Percentiles rank a stretch among this genome's conserved stretches.
phyloP scores from a whole-genome alignment of 23 tunicate genomes.

The Clavelina lepadiformis region DNA sequence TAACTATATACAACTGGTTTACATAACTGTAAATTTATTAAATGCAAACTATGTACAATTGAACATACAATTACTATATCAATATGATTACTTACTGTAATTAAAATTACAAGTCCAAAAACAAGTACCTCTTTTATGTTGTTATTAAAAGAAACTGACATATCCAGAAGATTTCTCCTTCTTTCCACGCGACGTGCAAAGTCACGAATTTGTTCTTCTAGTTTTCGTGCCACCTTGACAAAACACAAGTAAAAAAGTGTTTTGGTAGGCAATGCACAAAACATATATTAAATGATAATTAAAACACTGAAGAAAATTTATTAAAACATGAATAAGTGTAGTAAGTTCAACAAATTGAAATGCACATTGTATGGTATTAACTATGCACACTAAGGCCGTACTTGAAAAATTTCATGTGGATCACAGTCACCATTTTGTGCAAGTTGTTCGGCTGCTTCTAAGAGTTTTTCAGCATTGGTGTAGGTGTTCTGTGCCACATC shows the following conservation, averaged over 20 bases:
- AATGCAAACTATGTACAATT: background rate
- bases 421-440: slow-evolving; percentile 96
- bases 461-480: slow-evolving; percentile 94
- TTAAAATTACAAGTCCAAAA: background rate
- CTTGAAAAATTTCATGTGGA: slow-evolving; percentile 93
- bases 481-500: slow-evolving; percentile 95
- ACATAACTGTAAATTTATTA: background rate
- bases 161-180: slow-evolving; percentile 65
- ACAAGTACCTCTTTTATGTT: slow-evolving; percentile 69
- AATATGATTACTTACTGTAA: background rate
- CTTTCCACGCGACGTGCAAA: slow-evolving; percentile 83
- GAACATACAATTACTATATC: background rate
- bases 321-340: background rate
- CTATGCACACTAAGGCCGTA: slow-evolving; percentile 1
- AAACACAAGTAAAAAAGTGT: background rate
- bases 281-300: background rate
- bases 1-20: background rate
- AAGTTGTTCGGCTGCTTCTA: slow-evolving; percentile 91
- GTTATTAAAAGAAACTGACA: slow-evolving; percentile 76
- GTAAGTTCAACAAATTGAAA: background rate
- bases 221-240: slow-evolving; percentile 71
- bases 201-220: slow-evolving; percentile 93
- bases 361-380: background rate
- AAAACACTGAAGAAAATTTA: background rate
- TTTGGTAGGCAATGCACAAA: background rate